Conservation (phyloP, 2,888 invertebrate species). For the Caenorhabditis japonica region DNA sequence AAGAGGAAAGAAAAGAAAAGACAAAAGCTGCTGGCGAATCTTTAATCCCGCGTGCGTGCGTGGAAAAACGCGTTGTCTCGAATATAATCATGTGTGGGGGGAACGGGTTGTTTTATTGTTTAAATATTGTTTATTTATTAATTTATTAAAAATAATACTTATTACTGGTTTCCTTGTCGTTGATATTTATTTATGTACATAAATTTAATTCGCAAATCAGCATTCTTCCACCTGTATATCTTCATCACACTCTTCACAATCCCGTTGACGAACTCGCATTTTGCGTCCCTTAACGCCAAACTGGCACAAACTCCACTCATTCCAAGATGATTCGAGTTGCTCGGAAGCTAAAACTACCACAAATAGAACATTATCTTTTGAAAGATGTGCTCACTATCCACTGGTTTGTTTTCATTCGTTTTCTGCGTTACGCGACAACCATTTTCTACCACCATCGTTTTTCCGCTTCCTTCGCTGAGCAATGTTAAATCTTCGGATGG, state of each 20-base stretch:
- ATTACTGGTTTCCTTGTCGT: too few species aligned
- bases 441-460: constrained; percentile 67
- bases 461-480: constrained; percentile 55
- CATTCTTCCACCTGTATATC: constrained; percentile 63
- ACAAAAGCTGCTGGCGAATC: too few species aligned
- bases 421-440: constrained; percentile 51
- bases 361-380: too few species aligned
- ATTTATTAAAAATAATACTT: too few species aligned
- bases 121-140: too few species aligned
- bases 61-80: constrained; percentile 10
- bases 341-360: constrained; percentile 18
- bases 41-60: too few species aligned
- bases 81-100: too few species aligned
- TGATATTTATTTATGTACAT: too few species aligned
- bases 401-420: background rate
- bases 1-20: too few species aligned
- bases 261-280: constrained; percentile 62
- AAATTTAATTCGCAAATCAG: constrained; percentile 13
- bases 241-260: constrained; percentile 63
- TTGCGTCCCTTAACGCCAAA: constrained; percentile 55
- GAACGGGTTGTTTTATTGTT: too few species aligned
- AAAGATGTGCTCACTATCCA: background rate
- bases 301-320: constrained; percentile 62
- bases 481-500: constrained; percentile 45
- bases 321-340: constrained; percentile 42